phyloP scores from a whole-genome alignment of 1,140 invertebrate genomes.

The Drosophila punjabiensis region DNA sequence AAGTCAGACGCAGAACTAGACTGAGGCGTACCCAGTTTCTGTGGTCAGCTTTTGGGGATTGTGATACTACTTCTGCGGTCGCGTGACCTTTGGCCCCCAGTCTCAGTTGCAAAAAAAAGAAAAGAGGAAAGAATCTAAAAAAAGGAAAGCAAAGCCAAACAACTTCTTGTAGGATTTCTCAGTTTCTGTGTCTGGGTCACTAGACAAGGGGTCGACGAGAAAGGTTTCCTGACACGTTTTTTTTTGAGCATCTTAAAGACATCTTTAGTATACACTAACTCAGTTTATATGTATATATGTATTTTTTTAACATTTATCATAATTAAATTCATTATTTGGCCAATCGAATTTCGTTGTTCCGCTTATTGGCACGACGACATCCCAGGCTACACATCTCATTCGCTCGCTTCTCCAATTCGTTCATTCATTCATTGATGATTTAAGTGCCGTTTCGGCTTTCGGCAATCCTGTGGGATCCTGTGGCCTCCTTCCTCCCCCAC shows the following conservation, averaged over 20 bases:
- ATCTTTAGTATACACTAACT: not conserved
- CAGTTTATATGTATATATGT: not conserved
- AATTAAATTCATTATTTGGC: constrained; percentile 16
- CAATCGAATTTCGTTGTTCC: not conserved
- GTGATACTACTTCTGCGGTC: constrained; percentile 68
- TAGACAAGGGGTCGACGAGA: not conserved
- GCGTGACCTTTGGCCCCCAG: constrained; percentile 64
- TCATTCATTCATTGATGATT: constrained; percentile 58
- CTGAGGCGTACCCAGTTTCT: constrained; percentile 18
- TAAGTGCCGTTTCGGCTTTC: constrained; percentile 60
- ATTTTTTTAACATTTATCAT: not conserved
- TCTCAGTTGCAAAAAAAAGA: not conserved
- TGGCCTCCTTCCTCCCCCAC: not conserved
- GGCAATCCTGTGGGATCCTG: constrained; percentile 43
- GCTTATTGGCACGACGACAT: constrained; percentile 1
- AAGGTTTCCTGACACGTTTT: not conserved
- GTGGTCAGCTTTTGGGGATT: constrained; percentile 50
- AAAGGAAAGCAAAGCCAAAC: not conserved
- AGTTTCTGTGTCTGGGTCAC: constrained; percentile 37
- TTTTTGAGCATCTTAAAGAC: not conserved
- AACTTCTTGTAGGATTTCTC: constrained; percentile 15
- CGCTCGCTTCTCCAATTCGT: constrained; percentile 6
- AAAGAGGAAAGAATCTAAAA: constrained; percentile 2
- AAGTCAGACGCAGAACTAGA: constrained; percentile 18
- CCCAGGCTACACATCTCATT: not conserved